These are phyloP conservation scores for Sylvilagus bachmani DNA, from an alignment of 2,113 vertebrate genomes.

Conservation along the genomic window DNA sequence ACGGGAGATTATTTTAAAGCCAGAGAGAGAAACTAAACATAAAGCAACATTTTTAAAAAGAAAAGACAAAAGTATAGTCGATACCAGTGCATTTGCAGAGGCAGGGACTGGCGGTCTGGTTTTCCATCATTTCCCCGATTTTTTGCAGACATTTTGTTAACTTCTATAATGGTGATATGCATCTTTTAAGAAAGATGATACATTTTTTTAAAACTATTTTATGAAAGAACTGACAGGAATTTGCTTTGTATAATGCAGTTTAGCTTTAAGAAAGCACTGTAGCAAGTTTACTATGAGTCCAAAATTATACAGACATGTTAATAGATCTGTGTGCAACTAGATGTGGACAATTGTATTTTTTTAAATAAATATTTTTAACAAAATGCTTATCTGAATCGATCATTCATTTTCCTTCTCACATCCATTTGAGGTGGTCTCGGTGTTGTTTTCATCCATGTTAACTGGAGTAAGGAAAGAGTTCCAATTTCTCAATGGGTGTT, in stretches of 20 bases:
- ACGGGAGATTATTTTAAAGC: too few species aligned
- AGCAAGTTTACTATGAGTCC: conserved; percentile 86
- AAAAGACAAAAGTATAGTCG: not conserved
- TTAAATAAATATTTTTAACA: conserved; percentile 93
- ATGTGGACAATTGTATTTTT: conserved; percentile 91
- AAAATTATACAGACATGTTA: conserved; percentile 85
- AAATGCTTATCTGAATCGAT: conserved; percentile 69
- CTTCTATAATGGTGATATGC: conserved; percentile 81
- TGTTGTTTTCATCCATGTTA: not conserved
- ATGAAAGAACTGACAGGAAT: conserved; percentile 87
- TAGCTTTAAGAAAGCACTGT: conserved; percentile 88
- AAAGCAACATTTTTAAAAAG: too few species aligned
- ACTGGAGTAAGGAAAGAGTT: not conserved
- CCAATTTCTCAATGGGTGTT: not conserved
- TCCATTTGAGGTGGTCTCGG: not conserved
- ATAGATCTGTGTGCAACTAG: conserved; percentile 88
- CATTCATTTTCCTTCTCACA: conserved; percentile 12
- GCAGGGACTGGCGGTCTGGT: conserved; percentile 84
- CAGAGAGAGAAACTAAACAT: too few species aligned
- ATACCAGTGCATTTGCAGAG: conserved; percentile 19
- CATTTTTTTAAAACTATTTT: conserved; percentile 86
- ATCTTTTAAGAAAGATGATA: conserved; percentile 81
- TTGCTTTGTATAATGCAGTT: conserved; percentile 88
- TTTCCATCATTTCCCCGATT: conserved; percentile 84
- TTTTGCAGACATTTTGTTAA: conserved; percentile 83